Conservation (phyloP, 2,113 vertebrate genomes). For the Actinemys pallida region DNA sequence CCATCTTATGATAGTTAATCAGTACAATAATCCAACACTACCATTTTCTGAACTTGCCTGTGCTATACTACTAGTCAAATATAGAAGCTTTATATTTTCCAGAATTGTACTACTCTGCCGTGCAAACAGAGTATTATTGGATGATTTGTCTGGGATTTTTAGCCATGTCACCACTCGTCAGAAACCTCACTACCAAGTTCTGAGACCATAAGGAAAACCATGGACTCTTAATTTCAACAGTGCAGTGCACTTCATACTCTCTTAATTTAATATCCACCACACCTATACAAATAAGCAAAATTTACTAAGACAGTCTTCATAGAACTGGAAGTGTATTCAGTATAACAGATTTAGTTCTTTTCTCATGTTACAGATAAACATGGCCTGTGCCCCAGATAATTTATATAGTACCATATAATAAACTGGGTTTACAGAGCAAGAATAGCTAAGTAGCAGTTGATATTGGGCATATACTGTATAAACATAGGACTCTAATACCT, state of each 20-base stretch:
- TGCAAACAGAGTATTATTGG: accelerated
- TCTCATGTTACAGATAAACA: not conserved
- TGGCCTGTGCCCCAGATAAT: accelerated
- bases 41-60: no score
- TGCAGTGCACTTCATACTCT: not conserved
- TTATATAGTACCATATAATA: accelerated
- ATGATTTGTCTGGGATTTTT: not conserved
- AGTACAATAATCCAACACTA: no score
- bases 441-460: not conserved
- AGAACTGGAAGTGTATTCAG: not conserved
- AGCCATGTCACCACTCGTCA: not conserved
- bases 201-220: not conserved
- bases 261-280: not conserved
- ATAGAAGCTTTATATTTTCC: not conserved
- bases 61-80: not conserved
- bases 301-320: not conserved
- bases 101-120: not conserved
- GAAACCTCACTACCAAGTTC: conserved; percentile 16
- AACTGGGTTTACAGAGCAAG: not conserved
- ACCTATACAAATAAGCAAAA: not conserved
- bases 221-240: not conserved
- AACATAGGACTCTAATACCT: not conserved
- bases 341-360: not conserved
- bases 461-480: no score
- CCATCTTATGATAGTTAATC: not conserved